A percentile compares a stretch with the other conserved stretches of the same genome.
These are phyloP conservation scores for Phengaris arion DNA, from an alignment of 2,888 invertebrate species.

Conservation along the genomic window DNA sequence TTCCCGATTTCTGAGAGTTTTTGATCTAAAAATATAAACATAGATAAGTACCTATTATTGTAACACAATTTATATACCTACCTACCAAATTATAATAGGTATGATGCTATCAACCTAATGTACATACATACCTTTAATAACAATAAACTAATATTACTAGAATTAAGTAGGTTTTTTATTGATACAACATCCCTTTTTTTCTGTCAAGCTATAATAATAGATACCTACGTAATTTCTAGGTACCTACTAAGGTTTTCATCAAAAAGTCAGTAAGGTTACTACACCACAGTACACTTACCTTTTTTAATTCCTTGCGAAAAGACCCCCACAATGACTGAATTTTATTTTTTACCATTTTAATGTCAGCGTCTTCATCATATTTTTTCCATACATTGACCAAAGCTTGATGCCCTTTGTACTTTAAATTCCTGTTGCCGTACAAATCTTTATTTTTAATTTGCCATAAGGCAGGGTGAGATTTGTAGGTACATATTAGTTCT, in stretches of 20 bases:
- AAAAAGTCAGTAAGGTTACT: neutral
- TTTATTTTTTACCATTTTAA: constrained; percentile 25
- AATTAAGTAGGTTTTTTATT: neutral
- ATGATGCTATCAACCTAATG: constrained; percentile 4
- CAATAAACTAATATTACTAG: constrained; percentile 7
- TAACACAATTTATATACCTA: constrained; percentile 7
- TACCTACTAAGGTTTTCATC: too few relatives aligned
- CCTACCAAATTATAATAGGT: constrained; percentile 7
- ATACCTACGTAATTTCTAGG: too few relatives aligned
- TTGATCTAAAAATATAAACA: constrained; percentile 22
- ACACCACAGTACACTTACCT: constrained; percentile 10
- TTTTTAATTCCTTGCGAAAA: constrained; percentile 23
- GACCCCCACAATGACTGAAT: constrained; percentile 22
- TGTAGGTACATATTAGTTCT: constrained; percentile 26
- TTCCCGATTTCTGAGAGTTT: constrained; percentile 7
- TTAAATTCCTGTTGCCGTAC: constrained; percentile 27
- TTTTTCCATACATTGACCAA: constrained; percentile 13
- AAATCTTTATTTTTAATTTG: constrained; percentile 28
- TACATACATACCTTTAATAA: constrained; percentile 7
- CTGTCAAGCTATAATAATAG: too few relatives aligned
- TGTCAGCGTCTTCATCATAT: constrained; percentile 22
- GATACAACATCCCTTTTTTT: too few relatives aligned
- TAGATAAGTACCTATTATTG: constrained; percentile 4
- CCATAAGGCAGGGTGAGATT: constrained; percentile 24
- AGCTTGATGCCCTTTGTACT: constrained; percentile 27